phyloP scores from a whole-genome alignment of 2,888 invertebrate species.

The Drosophila eohydei region DNA sequence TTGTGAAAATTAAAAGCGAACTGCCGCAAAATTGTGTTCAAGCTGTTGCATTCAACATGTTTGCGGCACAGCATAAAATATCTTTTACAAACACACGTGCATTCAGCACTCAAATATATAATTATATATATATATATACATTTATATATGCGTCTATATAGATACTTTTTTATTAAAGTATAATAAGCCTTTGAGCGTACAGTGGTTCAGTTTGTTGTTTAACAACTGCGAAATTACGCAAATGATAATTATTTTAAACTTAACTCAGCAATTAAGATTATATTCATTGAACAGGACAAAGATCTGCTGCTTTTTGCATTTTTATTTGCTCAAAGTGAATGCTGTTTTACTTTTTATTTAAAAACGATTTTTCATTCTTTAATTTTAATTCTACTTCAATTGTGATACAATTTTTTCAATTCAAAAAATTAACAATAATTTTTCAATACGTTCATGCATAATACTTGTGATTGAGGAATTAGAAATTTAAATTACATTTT shows the following conservation, averaged over 20 bases:
- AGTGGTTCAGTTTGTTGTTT: conserved; percentile 2
- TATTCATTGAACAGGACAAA: conserved; percentile 1
- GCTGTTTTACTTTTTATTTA: not conserved
- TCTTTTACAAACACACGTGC: conserved; percentile 13
- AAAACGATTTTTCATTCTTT: not conserved
- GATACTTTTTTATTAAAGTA: not conserved
- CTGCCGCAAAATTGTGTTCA: conserved; percentile 49
- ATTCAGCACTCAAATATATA: conserved; percentile 6
- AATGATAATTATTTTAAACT: not conserved
- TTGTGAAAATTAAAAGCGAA: conserved; percentile 60
- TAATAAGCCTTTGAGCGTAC: conserved; percentile 9
- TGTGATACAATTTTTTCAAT: not conserved
- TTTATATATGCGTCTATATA: not conserved
- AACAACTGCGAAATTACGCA: conserved; percentile 7
- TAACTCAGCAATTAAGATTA: not conserved
- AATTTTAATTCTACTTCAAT: not conserved
- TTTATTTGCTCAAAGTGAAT: too few relatives aligned
- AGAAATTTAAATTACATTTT: too few relatives aligned
- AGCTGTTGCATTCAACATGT: conserved; percentile 45
- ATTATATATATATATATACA: not conserved
- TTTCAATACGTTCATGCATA: too few relatives aligned
- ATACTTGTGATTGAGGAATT: too few relatives aligned
- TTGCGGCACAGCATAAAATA: conserved; percentile 38
- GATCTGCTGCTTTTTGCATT: not conserved
- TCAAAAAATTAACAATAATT: not conserved